Evolutionary conservation across 2,113 vertebrate genomes (phyloP).

Genomic region (Acrocephalus kingi): DNA sequence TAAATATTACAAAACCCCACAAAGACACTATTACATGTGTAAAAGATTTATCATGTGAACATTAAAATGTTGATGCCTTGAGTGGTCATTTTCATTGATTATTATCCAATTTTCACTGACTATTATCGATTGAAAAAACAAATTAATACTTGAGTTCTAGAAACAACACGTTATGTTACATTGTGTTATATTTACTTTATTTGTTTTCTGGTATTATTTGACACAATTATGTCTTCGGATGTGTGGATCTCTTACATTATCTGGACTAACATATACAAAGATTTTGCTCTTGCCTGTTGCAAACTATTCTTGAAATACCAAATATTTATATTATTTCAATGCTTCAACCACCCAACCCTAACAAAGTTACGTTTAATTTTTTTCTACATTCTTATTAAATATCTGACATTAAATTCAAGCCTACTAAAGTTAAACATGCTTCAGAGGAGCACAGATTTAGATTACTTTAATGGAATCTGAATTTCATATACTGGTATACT

Average conservation of each 20-base stretch:
- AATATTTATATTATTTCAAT: not conserved
- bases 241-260: not conserved
- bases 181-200: not conserved
- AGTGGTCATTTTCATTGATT: not conserved
- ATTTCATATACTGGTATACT: conserved; percentile 15
- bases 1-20: not conserved
- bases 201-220: not conserved
- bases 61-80: not conserved
- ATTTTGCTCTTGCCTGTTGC: not conserved
- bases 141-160: not conserved
- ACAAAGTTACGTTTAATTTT: not conserved
- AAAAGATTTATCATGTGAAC: not conserved
- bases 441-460: not conserved
- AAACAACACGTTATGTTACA: fast-evolving
- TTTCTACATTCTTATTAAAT: not conserved
- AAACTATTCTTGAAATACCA: not conserved
- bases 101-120: not conserved
- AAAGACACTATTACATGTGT: fast-evolving
- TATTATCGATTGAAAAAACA: not conserved
- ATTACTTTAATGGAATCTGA: not conserved
- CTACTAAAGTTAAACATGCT: conserved; percentile 19
- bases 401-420: not conserved
- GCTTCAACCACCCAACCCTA: not conserved
- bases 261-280: fast-evolving
- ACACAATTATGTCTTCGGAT: not conserved